These are phyloP conservation scores for Hyalella azteca DNA, from an alignment of 2,888 invertebrate genomes.

Conservation along the genomic window DNA sequence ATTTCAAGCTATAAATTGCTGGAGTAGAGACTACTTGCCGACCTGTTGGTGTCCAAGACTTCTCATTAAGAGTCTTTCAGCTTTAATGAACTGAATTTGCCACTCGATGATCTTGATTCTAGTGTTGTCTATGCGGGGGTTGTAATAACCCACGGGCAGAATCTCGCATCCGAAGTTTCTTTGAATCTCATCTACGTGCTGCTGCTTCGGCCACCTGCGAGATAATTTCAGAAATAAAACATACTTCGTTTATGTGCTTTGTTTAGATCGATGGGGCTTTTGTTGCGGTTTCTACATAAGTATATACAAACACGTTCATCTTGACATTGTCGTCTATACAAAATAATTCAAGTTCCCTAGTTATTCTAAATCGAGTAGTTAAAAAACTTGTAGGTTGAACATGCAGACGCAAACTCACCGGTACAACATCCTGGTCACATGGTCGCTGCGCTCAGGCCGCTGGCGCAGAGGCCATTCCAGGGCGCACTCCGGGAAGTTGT, in stretches of 20 bases:
- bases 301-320: no score
- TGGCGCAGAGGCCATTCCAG: constrained; percentile 73
- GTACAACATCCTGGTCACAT: constrained; percentile 59
- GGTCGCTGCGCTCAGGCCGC: constrained; percentile 68
- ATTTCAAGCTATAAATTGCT: no score
- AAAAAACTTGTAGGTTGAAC: no score
- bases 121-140: constrained; percentile 70
- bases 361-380: no score
- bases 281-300: no score
- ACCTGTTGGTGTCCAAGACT: constrained; percentile 54
- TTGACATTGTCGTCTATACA: no score
- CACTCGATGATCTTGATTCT: constrained; percentile 73
- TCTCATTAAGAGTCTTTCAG: constrained; percentile 76
- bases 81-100: constrained; percentile 78
- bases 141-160: constrained; percentile 74
- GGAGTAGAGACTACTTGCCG: no score
- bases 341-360: no score
- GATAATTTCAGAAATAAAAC: no score
- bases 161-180: constrained; percentile 72
- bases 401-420: not conserved
- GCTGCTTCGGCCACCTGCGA: constrained; percentile 72
- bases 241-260: no score
- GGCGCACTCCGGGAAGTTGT: constrained; percentile 75
- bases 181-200: constrained; percentile 72
- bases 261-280: no score